These are phyloP conservation scores for Thysanoteuthis rhombus DNA, from an alignment of 2,888 invertebrate genomes.

Conservation along the genomic window DNA sequence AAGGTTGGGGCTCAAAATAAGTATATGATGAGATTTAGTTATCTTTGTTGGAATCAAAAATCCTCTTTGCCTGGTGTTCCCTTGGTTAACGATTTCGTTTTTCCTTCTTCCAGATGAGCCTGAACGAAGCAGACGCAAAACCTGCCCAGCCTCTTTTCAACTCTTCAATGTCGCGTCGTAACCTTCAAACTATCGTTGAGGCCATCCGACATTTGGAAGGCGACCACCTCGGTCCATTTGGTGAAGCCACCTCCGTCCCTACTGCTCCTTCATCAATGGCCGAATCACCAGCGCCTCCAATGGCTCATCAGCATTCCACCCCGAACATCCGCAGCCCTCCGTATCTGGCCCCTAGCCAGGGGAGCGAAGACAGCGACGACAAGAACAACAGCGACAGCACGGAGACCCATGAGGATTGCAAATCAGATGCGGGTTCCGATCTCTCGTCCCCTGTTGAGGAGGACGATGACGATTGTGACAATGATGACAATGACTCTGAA, in stretches of 20 bases:
- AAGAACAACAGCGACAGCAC: slow-evolving; percentile 50
- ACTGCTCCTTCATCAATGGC: neutral
- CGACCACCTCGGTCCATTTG: slow-evolving; percentile 70
- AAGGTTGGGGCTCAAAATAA: too few relatives aligned
- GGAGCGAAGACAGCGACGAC: slow-evolving; percentile 54
- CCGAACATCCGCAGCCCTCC: slow-evolving; percentile 38
- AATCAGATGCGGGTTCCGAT: slow-evolving; percentile 53
- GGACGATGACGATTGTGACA: slow-evolving; percentile 17
- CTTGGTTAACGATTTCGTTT: neutral
- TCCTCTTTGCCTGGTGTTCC: too few relatives aligned
- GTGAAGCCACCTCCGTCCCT: slow-evolving; percentile 33
- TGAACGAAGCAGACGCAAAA: slow-evolving; percentile 32
- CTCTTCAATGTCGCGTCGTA: slow-evolving; percentile 82
- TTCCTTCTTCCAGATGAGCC: slow-evolving; percentile 34
- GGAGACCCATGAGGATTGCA: slow-evolving; percentile 47
- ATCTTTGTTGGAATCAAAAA: too few relatives aligned
- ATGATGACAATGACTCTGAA: neutral
- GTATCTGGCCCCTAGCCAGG: slow-evolving; percentile 34
- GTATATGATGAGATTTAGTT: too few relatives aligned
- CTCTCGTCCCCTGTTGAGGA: slow-evolving; percentile 42
- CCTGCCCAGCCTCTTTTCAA: slow-evolving; percentile 25
- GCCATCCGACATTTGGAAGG: slow-evolving; percentile 98
- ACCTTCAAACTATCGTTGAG: slow-evolving; percentile 97
- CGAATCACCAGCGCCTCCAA: neutral
- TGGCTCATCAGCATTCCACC: slow-evolving; percentile 14